Percentiles rank a stretch among this genome's conserved stretches.
These are phyloP conservation scores for Tortricodes alternella DNA, from an alignment of 2,888 invertebrate genomes.

Conservation along the genomic window DNA sequence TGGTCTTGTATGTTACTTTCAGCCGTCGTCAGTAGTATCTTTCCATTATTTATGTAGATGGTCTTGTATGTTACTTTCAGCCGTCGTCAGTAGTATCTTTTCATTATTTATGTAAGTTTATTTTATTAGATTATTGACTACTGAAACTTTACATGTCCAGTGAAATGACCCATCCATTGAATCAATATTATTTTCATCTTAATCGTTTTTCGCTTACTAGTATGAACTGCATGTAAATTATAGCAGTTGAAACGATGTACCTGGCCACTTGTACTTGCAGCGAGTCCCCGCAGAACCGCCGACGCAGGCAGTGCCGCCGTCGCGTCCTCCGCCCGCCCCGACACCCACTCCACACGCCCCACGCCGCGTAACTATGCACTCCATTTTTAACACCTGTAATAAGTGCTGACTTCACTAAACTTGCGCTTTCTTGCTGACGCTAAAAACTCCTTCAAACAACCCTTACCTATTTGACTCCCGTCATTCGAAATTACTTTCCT, in stretches of 20 bases:
- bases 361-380: slow-evolving; percentile 54
- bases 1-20: too few relatives aligned
- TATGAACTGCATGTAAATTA: neutral
- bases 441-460: neutral
- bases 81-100: too few relatives aligned
- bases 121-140: too few relatives aligned
- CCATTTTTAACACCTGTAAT: slow-evolving; percentile 51
- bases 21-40: too few relatives aligned
- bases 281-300: slow-evolving; percentile 60
- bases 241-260: slow-evolving; percentile 41
- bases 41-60: too few relatives aligned
- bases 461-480: slow-evolving; percentile 12
- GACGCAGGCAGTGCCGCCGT: slow-evolving; percentile 62
- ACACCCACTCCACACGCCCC: slow-evolving; percentile 67
- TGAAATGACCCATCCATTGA: too few relatives aligned
- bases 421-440: neutral
- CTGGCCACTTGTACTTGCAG: slow-evolving; percentile 66
- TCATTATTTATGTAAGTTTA: too few relatives aligned
- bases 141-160: too few relatives aligned
- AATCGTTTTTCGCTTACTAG: too few relatives aligned
- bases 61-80: too few relatives aligned
- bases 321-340: slow-evolving; percentile 57
- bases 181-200: too few relatives aligned
- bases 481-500: neutral
- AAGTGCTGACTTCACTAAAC: slow-evolving; percentile 15